Percentiles rank a stretch among this genome's conserved stretches.
phyloP scores from a whole-genome alignment of 2,888 invertebrate species.

The Syrphus vitripennis region DNA sequence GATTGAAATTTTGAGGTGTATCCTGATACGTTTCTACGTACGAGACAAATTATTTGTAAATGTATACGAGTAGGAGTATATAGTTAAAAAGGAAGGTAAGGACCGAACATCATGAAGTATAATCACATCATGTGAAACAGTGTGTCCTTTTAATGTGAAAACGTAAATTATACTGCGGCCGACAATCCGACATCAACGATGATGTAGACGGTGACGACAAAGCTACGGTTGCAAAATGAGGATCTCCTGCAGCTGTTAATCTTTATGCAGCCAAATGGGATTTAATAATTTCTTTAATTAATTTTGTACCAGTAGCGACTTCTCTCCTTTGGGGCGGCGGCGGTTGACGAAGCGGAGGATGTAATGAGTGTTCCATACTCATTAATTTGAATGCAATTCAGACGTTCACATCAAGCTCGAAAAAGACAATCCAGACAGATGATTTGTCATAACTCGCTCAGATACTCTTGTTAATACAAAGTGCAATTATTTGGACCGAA shows the following conservation, averaged over 20 bases:
- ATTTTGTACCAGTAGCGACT: conserved; percentile 3
- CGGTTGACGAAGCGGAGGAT: too few relatives aligned
- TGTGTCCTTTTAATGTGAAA: conserved; percentile 2
- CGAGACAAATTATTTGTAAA: background rate
- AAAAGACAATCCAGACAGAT: background rate
- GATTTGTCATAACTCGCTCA: background rate
- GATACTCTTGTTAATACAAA: background rate
- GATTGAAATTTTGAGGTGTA: conserved; percentile 31
- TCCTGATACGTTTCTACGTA: background rate
- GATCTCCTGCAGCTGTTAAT: conserved; percentile 21
- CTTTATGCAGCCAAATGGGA: conserved; percentile 19
- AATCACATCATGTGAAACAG: background rate
- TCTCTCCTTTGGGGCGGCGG: background rate
- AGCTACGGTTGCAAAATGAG: background rate
- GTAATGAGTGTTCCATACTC: background rate
- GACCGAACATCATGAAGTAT: background rate
- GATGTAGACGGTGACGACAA: background rate
- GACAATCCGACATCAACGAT: background rate
- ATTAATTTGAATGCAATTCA: conserved; percentile 4
- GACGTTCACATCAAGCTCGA: background rate
- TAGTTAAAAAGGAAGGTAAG: background rate
- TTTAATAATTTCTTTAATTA: conserved; percentile 40
- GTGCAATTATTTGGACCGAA: background rate
- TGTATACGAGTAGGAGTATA: too few relatives aligned
- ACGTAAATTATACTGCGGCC: background rate